Base-by-base conservation (phyloP, 2,888 invertebrate genomes). In the Agrochola macilenta region DNA sequence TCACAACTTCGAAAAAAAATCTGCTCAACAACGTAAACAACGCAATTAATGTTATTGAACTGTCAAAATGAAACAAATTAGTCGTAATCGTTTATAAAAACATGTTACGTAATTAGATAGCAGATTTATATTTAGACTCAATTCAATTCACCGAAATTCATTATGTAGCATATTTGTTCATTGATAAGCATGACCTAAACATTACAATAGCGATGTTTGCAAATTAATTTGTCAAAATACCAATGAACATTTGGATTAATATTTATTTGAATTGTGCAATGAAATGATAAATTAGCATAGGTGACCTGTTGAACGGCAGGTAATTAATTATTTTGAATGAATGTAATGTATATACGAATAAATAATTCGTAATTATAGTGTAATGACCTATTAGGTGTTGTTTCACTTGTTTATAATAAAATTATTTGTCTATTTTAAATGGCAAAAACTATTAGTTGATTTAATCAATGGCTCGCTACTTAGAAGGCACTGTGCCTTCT, bases 221-320 rank as follows among this genome's bases (percentile, higher is more conserved):
- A 54, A 63, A 82, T 64, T 60, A 63, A 74, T 74, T 79, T 69
- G 39, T 66, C 63, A 74, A 65, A 78, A 72, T 35, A 39, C 30
- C 17, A 61, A 60, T 71, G 12, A 14, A 60, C 11, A 49, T 64
- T 70, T 70, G 52, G 17, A 64, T 64, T 69, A 39, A 74, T 73
- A 58, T 74, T 75, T 79, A 74, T 84, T 84, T 78, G 76, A 61
- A 76, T 64, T 75, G 65, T 70, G 52, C 63, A 81, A 72, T 81
- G 54, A 79, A 87, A 70, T 79, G 49, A 82, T 76, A 64, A 78
- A 83, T 78, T 74, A 54, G 12, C 80, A 73, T 60, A 74, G 17
- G 46, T 64, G 35, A 85, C 87, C 76, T 86, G 87, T 86, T 86
- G 85, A 81, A 68, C 14, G 35, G 39, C 5, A 46, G n/a, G 23